These are phyloP conservation scores for Acanthosepion pharaonis DNA, from an alignment of 2,888 invertebrate species.

Conservation along the genomic window DNA sequence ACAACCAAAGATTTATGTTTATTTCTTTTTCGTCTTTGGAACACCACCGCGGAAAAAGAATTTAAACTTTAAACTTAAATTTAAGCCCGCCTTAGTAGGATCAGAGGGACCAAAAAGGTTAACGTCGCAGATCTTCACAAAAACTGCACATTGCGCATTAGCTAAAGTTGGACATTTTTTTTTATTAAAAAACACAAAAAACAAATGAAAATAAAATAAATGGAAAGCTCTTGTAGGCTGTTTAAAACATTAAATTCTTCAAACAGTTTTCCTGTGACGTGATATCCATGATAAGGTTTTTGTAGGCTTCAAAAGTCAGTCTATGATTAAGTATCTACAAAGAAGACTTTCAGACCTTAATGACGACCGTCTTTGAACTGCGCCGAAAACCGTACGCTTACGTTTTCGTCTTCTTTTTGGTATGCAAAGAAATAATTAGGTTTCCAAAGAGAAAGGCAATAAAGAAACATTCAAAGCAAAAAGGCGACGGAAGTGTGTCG, in stretches of 20 bases:
- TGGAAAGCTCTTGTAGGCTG: background rate
- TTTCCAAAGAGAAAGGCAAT: background rate
- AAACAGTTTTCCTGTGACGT: background rate
- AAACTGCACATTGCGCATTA: background rate
- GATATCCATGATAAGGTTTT: background rate
- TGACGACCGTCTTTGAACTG: background rate
- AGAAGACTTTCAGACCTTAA: background rate
- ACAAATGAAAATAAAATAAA: background rate
- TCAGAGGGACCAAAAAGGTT: no score
- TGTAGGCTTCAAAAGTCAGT: background rate
- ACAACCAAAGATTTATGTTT: no score
- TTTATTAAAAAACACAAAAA: background rate
- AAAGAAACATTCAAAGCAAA: background rate
- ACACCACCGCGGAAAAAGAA: no score
- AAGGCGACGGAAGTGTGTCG: background rate
- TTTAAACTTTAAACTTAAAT: no score
- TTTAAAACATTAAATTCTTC: slow-evolving; percentile 33
- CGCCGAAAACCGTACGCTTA: background rate
- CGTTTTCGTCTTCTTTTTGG: background rate
- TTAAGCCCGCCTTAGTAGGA: no score
- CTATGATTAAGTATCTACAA: background rate
- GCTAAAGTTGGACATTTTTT: background rate
- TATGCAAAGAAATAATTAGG: slow-evolving; percentile 7
- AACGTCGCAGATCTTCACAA: no score
- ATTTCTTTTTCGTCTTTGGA: no score